Percentiles rank a stretch among this genome's conserved stretches.
Conservation (phyloP, 1,140 invertebrate genomes). For the Antheraea mylitta region DNA sequence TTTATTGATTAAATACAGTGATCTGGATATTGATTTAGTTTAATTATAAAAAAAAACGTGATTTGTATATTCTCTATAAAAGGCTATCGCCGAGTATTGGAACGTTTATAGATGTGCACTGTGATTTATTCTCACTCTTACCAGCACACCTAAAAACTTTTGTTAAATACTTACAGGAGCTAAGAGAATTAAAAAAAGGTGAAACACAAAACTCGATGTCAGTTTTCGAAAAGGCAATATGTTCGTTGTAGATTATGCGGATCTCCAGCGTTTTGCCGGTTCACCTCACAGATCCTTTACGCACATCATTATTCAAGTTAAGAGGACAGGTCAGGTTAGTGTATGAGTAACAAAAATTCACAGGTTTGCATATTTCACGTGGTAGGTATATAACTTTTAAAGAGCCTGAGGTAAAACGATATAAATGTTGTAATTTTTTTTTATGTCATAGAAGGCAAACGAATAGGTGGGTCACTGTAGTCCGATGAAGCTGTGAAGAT, state of each 20-base stretch:
- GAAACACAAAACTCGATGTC: conserved; percentile 20
- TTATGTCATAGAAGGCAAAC: too few species aligned
- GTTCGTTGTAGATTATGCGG: conserved; percentile 16
- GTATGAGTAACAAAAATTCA: conserved; percentile 53
- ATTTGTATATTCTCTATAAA: too few species aligned
- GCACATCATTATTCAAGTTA: conserved; percentile 65
- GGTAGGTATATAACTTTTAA: background rate
- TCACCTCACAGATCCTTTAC: conserved; percentile 47
- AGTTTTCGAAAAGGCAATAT: conserved; percentile 8
- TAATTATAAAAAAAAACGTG: too few species aligned
- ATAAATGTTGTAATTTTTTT: background rate
- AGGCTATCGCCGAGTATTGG: too few species aligned
- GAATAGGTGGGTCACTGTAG: too few species aligned
- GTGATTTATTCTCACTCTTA: background rate
- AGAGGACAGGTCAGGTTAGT: conserved; percentile 58
- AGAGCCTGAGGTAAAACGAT: background rate
- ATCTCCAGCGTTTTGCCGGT: conserved; percentile 40
- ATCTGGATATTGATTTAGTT: too few species aligned
- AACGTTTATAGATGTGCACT: too few species aligned
- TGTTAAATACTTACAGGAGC: background rate
- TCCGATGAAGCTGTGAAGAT: too few species aligned
- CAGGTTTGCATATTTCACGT: conserved; percentile 18
- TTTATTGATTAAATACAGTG: too few species aligned
- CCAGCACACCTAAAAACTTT: background rate
- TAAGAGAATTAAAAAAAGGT: conserved; percentile 17